phyloP scores from a whole-genome alignment of 2,888 invertebrate species.

The Tinea pellionella region DNA sequence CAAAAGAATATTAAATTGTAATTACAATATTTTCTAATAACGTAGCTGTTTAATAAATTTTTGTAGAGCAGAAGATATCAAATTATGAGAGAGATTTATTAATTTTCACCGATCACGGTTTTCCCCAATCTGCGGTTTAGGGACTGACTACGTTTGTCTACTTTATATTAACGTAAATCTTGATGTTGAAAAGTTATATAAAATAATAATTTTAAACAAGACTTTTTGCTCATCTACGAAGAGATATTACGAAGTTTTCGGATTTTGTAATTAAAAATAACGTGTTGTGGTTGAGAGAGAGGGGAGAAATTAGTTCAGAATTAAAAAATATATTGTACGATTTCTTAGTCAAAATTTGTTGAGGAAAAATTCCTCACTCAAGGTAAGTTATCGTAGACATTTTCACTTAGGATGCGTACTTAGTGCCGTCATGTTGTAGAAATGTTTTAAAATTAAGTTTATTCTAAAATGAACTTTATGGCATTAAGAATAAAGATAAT shows the following conservation, averaged over 20 bases:
- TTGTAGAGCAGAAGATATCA: not conserved
- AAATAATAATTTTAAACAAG: not conserved
- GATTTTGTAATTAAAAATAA: conserved; percentile 11
- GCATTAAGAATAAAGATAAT: not conserved
- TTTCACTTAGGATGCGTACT: too few species aligned
- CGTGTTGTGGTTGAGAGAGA: not conserved
- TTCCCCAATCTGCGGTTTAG: conserved; percentile 9
- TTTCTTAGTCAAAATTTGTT: not conserved
- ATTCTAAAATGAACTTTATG: not conserved
- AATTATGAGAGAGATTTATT: conserved; percentile 8
- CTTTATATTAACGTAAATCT: not conserved
- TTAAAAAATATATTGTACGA: not conserved
- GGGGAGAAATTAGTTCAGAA: not conserved
- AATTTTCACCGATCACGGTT: not conserved
- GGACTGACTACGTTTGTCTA: not conserved
- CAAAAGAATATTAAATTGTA: too few species aligned
- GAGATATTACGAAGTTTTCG: conserved; percentile 8
- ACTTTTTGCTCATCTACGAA: not conserved
- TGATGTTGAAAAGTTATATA: not conserved
- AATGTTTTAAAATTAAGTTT: not conserved
- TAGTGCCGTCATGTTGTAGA: not conserved
- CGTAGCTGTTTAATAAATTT: conserved; percentile 2
- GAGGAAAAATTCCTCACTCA: not conserved
- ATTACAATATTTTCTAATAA: not conserved
- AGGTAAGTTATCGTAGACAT: not conserved